Base-by-base conservation (phyloP, 2,797 vertebrate genomes). In the Anguilla anguilla region DNA sequence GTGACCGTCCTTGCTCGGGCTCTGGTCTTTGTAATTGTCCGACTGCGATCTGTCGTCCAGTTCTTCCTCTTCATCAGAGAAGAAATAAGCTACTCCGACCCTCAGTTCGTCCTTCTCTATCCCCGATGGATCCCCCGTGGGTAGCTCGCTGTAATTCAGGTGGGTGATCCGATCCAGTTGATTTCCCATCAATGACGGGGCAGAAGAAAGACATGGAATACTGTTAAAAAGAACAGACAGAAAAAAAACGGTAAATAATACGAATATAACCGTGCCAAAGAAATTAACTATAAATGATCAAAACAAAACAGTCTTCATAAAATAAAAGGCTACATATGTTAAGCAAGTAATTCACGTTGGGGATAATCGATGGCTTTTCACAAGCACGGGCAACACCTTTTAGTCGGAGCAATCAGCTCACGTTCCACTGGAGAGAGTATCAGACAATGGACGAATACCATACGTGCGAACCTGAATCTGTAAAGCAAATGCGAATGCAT, bases 141-240 rank as follows among this genome's bases (percentile, higher is more conserved):
- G 99, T 97, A 99, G 94, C 94, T 99, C 99, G 95, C 98, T 99
- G 97, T 99, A 99, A 97, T 96, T 99, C 95, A 99, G 98, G 97
- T 99, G 98, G 95, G 98, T 99, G 97, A 99, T 99, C 97, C 98
- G 98, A 96, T 99, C 99, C 97, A 99, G 98, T 98, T 99, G 99
- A 96, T 99, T 99, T 97, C 99, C 99, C 98, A 99, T 99, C 98
- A 99, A 99, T 98, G 97, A 97, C 96, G 95, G 95, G 97, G 95
- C 97, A 95, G 96, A 95, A 96, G 94, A 94, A 96, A 96, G 96
- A 96, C 97, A 97, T 96, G 95, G 96, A 97, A 95, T 95, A 96
- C 96, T 93, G 96, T 97, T 96, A 97, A 97, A 96, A 11, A 84
- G 61, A 43, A 69, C 51, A 35, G 82, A 88, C 0, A 25, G 81